phyloP scores from a whole-genome alignment of 1,140 invertebrate species.

The Helicoverpa armigera region DNA sequence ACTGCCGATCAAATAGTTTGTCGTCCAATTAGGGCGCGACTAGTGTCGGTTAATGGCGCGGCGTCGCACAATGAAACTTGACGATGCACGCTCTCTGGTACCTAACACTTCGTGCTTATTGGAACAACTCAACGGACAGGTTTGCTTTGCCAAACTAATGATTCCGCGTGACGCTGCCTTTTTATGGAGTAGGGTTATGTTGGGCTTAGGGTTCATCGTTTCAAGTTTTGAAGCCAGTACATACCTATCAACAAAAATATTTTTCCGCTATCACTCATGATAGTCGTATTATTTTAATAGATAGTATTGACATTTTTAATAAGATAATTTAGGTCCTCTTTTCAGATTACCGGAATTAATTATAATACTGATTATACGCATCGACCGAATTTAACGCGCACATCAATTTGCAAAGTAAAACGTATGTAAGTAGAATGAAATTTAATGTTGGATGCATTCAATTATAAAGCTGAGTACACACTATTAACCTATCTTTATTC shows the following conservation, averaged over 20 bases:
- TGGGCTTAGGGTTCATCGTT: not conserved
- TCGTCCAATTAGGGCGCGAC: slow-evolving; percentile 55
- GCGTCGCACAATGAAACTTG: slow-evolving; percentile 46
- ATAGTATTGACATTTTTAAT: not conserved
- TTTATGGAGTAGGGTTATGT: not conserved
- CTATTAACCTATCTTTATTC: slow-evolving; percentile 40
- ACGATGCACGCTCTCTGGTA: not conserved
- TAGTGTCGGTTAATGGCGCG: slow-evolving; percentile 55
- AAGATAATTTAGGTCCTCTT: not conserved
- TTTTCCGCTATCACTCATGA: not conserved
- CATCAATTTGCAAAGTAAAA: not conserved
- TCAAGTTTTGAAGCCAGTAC: not conserved
- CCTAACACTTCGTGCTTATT: slow-evolving; percentile 21
- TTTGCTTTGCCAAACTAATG: slow-evolving; percentile 8
- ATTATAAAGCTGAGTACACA: slow-evolving; percentile 30
- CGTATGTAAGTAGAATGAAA: not conserved
- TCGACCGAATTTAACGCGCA: not conserved
- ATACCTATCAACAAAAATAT: not conserved
- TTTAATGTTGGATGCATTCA: slow-evolving; percentile 26
- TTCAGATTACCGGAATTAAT: slow-evolving; percentile 9
- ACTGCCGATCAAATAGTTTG: slow-evolving; percentile 57
- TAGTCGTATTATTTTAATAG: not conserved
- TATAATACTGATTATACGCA: not conserved
- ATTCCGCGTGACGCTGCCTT: slow-evolving; percentile 26
- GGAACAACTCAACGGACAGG: not conserved